Evolutionary conservation across 2,113 vertebrate species (phyloP).

Genomic region (Melanerpes formicivorus): DNA sequence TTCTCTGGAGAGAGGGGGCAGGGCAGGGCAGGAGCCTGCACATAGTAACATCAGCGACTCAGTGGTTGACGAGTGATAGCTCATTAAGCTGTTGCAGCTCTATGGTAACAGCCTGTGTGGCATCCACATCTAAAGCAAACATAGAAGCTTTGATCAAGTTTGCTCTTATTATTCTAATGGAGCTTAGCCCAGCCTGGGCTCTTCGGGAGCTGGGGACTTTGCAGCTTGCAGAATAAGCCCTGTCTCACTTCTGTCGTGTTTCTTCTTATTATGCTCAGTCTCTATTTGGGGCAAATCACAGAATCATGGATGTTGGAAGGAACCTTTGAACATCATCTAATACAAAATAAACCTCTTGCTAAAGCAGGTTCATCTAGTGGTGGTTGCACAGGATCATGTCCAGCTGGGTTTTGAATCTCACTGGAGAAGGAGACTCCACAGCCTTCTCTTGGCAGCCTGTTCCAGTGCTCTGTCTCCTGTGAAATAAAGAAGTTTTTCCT

Average conservation of each 20-base stretch:
- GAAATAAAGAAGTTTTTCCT: no score
- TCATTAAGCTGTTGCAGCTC: constrained; percentile 23
- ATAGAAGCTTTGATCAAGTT: neutral
- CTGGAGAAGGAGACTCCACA: no score
- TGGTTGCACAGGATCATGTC: no score
- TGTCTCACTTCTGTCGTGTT: rapidly evolving
- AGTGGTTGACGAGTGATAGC: neutral
- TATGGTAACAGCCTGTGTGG: neutral
- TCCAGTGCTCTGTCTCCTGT: no score
- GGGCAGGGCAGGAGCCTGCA: neutral
- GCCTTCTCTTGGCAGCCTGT: no score
- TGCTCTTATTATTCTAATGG: neutral
- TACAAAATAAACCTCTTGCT: no score
- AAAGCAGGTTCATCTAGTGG: no score
- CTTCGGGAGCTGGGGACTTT: neutral
- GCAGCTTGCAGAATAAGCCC: neutral
- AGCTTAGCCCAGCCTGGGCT: neutral
- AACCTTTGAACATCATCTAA: no score
- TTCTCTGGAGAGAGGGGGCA: neutral
- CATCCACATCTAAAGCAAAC: neutral
- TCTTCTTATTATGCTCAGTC: neutral
- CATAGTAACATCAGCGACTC: rapidly evolving
- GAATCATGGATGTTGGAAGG: no score
- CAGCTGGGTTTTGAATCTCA: no score
- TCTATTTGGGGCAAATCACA: neutral